Evolutionary conservation across 2,888 invertebrate species (phyloP).

Genomic region (Stramonita haemastoma): DNA sequence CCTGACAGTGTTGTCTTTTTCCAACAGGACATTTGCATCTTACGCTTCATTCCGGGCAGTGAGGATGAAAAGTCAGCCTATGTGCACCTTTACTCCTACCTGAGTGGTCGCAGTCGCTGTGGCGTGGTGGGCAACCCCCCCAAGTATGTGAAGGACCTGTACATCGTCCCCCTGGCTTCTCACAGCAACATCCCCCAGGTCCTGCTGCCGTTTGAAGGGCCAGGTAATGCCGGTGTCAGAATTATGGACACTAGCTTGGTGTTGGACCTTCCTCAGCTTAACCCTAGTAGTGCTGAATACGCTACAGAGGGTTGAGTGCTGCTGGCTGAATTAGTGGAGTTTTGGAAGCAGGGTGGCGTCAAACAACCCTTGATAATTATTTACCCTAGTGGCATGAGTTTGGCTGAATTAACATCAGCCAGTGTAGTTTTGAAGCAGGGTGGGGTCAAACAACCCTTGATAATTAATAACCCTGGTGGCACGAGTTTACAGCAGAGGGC

Average conservation of each 20-base stretch:
- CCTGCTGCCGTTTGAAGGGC: conserved; percentile 81
- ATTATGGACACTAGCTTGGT: background rate
- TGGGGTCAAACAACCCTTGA: too few species aligned
- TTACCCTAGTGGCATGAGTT: too few species aligned
- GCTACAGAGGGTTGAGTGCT: too few species aligned
- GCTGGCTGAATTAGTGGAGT: too few species aligned
- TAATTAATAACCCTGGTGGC: too few species aligned
- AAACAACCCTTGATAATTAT: too few species aligned
- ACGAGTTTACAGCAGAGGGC: too few species aligned
- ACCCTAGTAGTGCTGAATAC: too few species aligned
- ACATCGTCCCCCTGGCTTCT: conserved; percentile 90
- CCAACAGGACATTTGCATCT: conserved; percentile 86
- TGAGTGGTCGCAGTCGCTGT: conserved; percentile 85
- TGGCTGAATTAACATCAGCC: too few species aligned
- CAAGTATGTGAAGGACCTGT: conserved; percentile 93
- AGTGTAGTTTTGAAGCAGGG: too few species aligned
- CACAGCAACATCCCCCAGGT: conserved; percentile 84
- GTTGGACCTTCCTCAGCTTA: background rate
- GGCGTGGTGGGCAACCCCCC: conserved; percentile 87
- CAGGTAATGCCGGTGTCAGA: conserved; percentile 79
- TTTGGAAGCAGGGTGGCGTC: too few species aligned
- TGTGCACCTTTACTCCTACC: conserved; percentile 90
- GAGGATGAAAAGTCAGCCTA: conserved; percentile 88
- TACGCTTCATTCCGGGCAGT: conserved; percentile 88
- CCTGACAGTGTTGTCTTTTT: background rate